A percentile compares a stretch with the other conserved stretches of the same genome.
Conservation (phyloP, 2,888 invertebrate species). For the Coenonympha glycerion region DNA sequence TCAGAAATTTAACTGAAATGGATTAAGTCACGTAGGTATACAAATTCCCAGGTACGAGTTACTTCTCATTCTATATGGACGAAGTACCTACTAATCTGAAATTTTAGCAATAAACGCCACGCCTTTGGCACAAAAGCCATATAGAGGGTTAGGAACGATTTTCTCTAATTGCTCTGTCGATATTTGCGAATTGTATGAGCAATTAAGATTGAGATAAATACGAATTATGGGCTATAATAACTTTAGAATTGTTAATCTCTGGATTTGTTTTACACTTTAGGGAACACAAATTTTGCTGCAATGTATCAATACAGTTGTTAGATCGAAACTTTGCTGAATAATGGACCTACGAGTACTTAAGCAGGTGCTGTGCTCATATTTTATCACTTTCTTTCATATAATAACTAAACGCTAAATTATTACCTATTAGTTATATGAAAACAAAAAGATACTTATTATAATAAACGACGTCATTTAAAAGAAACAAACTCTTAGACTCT, state of each 20-base stretch:
- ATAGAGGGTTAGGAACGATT: slow-evolving; percentile 46
- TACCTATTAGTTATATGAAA: too few species aligned
- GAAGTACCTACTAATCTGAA: slow-evolving; percentile 55
- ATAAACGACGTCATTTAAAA: neutral
- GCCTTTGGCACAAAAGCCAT: slow-evolving; percentile 52
- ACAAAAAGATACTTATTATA: too few species aligned
- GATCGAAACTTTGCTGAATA: too few species aligned
- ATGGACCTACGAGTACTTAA: too few species aligned
- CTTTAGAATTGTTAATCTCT: slow-evolving; percentile 35
- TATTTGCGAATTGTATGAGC: slow-evolving; percentile 49
- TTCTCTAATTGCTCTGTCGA: slow-evolving; percentile 60
- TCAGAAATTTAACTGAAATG: slow-evolving; percentile 25
- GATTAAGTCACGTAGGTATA: slow-evolving; percentile 49
- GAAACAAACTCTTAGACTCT: slow-evolving; percentile 4
- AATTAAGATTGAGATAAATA: slow-evolving; percentile 65
- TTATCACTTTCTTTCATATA: too few species aligned
- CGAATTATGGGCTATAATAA: slow-evolving; percentile 47
- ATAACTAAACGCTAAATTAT: too few species aligned
- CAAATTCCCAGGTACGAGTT: slow-evolving; percentile 54
- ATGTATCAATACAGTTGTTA: too few species aligned
- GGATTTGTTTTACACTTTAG: slow-evolving; percentile 22
- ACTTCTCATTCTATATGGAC: slow-evolving; percentile 46
- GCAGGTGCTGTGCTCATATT: too few species aligned
- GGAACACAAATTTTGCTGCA: neutral
- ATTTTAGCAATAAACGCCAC: slow-evolving; percentile 62